Evolutionary conservation across 1,140 invertebrate genomes (phyloP), one percentile per base, ranked within the genome.

Genomic region (Agraylea sexmaculata): DNA sequence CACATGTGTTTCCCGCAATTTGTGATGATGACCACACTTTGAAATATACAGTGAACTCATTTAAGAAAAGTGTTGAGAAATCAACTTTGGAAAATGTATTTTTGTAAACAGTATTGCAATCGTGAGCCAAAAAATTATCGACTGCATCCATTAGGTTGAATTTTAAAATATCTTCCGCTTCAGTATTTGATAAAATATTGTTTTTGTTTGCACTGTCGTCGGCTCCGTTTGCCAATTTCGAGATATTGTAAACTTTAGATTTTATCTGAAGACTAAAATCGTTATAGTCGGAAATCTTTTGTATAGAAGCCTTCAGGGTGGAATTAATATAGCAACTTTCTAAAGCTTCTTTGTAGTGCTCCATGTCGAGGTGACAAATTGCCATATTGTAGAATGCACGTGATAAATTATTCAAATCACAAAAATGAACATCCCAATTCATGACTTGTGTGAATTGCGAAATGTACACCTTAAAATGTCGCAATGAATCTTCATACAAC

Each of bases 371-470:
- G 13, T 43, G 36, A 37, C 47, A 49, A 21, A 49, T 43, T 12
- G 43, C 35, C 36, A 45, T 37, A 16, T 49, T 49, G 32, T 42
- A 49, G 12, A 40, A 42, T 10, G 19, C 43, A 18, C 47, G 42
- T 18, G 43, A 35, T 12, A 49, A 28, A 21, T 40, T 35, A 28
- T 34, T 27, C 19, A 42, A 15, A 34, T 49, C 32, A 17, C 22
- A 19, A 8, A 23, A 17, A 8, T 40, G 18, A 8, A 11, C 22
- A 22, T 45, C 37, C 30, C 29, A 29, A 20, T 18, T 40, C n/a
- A 43, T 20, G 20, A 45, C 20, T 16, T 23, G 7, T 2, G 23
- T 35, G 27, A 25, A 43, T 27, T 33, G 28, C 8, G 27, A 20
- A 19, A 35, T 31, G 21, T 40, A 45, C 16, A 40, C 15, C 19